phyloP scores from a whole-genome alignment of 2,797 vertebrate genomes.

The Coccyzus lansbergi region DNA sequence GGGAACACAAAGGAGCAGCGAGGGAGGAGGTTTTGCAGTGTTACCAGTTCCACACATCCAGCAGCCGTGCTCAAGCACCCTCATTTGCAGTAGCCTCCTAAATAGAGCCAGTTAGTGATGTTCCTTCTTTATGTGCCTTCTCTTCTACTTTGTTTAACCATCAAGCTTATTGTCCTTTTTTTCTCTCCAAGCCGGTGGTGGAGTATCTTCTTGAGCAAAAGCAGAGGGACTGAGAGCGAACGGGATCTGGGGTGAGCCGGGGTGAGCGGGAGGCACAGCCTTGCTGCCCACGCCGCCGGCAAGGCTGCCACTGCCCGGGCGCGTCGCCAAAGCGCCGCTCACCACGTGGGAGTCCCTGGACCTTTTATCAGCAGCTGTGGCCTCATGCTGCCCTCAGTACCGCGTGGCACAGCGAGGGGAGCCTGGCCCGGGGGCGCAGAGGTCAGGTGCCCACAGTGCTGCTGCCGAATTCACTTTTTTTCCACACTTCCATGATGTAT shows the following conservation, averaged over 20 bases:
- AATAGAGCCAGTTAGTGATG: not conserved
- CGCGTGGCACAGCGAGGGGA: not conserved
- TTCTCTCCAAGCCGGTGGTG: rapidly evolving
- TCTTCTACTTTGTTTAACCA: not conserved
- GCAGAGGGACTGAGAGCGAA: rapidly evolving
- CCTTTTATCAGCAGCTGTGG: not conserved
- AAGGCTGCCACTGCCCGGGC: rapidly evolving
- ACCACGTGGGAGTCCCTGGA: not conserved
- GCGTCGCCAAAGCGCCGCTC: not conserved
- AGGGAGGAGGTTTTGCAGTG: not conserved
- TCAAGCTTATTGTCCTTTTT: not conserved
- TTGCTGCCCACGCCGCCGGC: rapidly evolving
- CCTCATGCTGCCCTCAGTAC: not conserved
- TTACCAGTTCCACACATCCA: not conserved
- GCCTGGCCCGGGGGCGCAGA: rapidly evolving
- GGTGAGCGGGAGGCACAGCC: not conserved
- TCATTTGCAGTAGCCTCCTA: not conserved
- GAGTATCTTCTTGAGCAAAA: not conserved
- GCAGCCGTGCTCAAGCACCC: not conserved
- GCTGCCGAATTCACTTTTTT: not conserved
- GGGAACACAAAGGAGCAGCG: not conserved
- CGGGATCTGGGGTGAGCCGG: not conserved
- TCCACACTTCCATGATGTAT: too few relatives aligned
- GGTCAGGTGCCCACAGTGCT: not conserved
- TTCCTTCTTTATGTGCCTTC: not conserved